Conservation (phyloP, 2,113 vertebrate genomes). For the Hemiprocne comata region DNA sequence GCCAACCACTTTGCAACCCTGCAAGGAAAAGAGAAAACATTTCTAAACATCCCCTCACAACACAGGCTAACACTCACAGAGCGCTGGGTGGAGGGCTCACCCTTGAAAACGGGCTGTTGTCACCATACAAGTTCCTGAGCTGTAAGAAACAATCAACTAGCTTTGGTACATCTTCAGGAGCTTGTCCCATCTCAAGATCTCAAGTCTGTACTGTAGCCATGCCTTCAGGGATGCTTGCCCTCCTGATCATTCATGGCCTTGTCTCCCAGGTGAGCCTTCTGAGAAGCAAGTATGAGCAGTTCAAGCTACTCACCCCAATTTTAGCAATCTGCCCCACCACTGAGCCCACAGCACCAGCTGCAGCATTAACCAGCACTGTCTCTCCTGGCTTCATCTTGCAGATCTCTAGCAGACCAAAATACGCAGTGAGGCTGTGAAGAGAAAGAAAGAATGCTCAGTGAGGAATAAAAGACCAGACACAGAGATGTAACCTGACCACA, state of each 20-base stretch:
- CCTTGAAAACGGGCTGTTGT: neutral
- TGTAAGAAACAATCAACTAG: neutral
- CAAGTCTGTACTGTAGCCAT: neutral
- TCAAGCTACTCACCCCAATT: conserved; percentile 78
- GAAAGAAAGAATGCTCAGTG: neutral
- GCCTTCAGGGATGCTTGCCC: neutral
- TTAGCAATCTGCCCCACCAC: conserved; percentile 88
- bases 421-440: conserved; percentile 82
- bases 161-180: neutral
- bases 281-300: neutral
- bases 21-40: neutral
- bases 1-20: conserved; percentile 89
- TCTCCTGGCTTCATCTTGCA: conserved; percentile 82
- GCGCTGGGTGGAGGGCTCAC: neutral
- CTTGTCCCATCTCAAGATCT: neutral
- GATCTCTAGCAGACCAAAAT: conserved; percentile 85
- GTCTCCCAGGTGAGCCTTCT: neutral
- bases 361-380: conserved; percentile 86
- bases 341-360: conserved; percentile 88
- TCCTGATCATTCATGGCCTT: neutral
- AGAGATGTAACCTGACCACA: neutral
- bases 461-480: neutral
- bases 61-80: neutral
- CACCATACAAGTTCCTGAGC: neutral
- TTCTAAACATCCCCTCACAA: neutral